These are phyloP conservation scores for Saguinus midas DNA, from an alignment of 2,113 vertebrate species.

Conservation along the genomic window DNA sequence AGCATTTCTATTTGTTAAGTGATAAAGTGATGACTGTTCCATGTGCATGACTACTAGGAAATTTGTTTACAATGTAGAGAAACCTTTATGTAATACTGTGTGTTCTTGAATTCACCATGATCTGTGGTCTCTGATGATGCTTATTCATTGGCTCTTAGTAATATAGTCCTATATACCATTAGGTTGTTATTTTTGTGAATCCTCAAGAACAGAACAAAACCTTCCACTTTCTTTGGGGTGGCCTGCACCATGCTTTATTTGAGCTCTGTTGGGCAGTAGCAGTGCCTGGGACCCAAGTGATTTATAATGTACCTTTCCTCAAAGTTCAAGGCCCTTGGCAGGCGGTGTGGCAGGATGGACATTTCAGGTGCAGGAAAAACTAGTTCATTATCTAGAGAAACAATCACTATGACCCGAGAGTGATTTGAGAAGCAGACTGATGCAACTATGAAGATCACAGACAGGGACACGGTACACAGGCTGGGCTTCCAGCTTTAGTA, in stretches of 20 bases:
- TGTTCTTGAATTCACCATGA: not conserved
- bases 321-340: not conserved
- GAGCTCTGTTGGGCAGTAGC: not conserved
- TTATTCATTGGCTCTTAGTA: accelerated
- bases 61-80: not conserved
- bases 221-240: not conserved
- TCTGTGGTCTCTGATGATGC: not conserved
- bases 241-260: too few species aligned
- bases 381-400: not conserved
- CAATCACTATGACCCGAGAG: not conserved
- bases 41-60: not conserved
- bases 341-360: accelerated
- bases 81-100: accelerated
- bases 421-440: not conserved
- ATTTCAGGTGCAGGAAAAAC: not conserved
- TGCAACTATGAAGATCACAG: too few species aligned
- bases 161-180: accelerated
- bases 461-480: accelerated
- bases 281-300: not conserved
- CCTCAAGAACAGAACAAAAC: not conserved
- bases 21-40: accelerated
- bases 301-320: not conserved
- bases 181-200: not conserved
- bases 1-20: not conserved
- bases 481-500: not conserved